A percentile compares a stretch with the other conserved stretches of the same genome.
Conservation (phyloP, 2,888 invertebrate genomes). For the Amphiduros pacificus region DNA sequence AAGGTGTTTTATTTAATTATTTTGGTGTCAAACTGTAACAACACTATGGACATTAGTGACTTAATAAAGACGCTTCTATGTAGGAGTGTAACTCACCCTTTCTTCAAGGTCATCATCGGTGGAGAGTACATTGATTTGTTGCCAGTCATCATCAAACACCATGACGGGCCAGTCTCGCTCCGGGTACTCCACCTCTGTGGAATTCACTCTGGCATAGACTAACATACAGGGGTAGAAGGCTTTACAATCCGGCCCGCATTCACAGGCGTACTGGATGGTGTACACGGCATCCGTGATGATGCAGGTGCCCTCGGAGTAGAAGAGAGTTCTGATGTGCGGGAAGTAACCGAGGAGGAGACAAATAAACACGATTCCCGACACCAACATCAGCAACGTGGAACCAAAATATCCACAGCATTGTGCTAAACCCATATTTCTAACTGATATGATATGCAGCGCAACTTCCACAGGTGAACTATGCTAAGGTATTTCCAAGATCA, state of each 20-base stretch:
- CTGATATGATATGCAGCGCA: too few relatives aligned
- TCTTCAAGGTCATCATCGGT: not conserved
- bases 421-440: constrained; percentile 10
- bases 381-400: not conserved
- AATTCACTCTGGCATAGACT: constrained; percentile 9
- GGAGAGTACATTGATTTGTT: constrained; percentile 7
- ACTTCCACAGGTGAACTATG: too few relatives aligned
- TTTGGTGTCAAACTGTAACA: too few relatives aligned
- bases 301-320: constrained; percentile 11
- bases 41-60: too few relatives aligned
- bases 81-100: not conserved
- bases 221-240: constrained; percentile 16
- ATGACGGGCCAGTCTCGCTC: constrained; percentile 11
- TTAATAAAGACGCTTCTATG: too few relatives aligned
- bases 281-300: constrained; percentile 1
- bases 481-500: too few relatives aligned
- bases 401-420: constrained; percentile 12
- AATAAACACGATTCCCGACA: constrained; percentile 2
- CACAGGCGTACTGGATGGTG: constrained; percentile 10
- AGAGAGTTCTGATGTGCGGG: constrained; percentile 6
- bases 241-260: not conserved
- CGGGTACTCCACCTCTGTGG: not conserved
- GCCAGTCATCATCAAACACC: constrained; percentile 11
- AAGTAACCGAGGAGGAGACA: constrained; percentile 7
- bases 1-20: too few relatives aligned